Evolutionary conservation across 2,888 invertebrate genomes (phyloP), one percentile per base, ranked within the genome.

Genomic region (Sphinx pinastri): DNA sequence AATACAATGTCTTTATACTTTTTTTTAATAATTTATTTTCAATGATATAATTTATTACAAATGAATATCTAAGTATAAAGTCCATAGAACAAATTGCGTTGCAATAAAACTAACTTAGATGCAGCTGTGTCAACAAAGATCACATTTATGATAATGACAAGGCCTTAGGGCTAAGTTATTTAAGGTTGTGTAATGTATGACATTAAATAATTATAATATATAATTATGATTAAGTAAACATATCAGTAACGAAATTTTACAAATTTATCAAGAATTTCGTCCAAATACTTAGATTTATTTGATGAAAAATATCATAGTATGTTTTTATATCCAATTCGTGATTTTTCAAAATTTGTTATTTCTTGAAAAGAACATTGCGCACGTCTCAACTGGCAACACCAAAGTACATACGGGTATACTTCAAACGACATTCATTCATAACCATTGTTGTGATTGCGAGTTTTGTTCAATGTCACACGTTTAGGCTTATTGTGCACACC

Each of bases 361-460:
- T 2, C 25, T 25, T 25, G 25, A 25, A 25, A 25, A 25, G 25
- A 25, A 25, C 25, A 25, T 25, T 25, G 25, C 25, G 25, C 0
- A 12, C 31, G n/a, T 8, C 16, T 57, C 13, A 67, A 13, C 51
- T 58, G 70, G 47, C 59, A 70, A 58, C 70, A 67, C 70, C 67
- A 55, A 45, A 51, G 67, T 59, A 60, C 54, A 45, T 60, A 68
- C 52, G 59, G 63, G 63, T 52, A 67, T 45, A 49, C 51, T 70
- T 67, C 58, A 67, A 70, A 67, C 82, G 82, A 85, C 87, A 88
- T 88, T 85, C 88, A 89, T 90, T 88, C 90, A 88, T 87, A 84
- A 83, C 87, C 83, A 90, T 89, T 89, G 87, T 87, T 85, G 81
- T 85, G 83, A 88, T 88, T 85, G 88, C 86, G 84, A 87, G 88